Percentiles rank a stretch among this genome's conserved stretches.
Evolutionary conservation across 2,113 vertebrate species (phyloP).

Genomic region (Ploceus nigricollis): DNA sequence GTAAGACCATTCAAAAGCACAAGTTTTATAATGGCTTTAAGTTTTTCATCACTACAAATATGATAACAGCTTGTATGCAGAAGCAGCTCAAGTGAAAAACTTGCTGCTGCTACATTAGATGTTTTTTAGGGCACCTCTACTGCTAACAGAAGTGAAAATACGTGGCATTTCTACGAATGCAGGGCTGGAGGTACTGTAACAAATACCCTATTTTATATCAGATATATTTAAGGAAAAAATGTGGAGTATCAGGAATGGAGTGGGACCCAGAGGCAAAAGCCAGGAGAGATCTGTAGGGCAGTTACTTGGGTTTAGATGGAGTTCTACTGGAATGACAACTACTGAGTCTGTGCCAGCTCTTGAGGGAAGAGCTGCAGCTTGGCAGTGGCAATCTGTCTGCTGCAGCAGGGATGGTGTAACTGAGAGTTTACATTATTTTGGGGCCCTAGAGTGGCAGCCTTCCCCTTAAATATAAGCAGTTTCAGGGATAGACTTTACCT

Average conservation of each 20-base stretch:
- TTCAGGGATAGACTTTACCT: background rate
- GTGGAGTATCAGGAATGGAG: background rate
- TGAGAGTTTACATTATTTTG: background rate
- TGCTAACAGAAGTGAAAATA: background rate
- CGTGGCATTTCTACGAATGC: rapidly evolving
- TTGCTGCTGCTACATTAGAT: background rate
- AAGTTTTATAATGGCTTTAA: background rate
- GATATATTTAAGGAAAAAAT: background rate
- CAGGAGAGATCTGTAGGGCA: background rate
- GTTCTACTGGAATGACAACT: background rate
- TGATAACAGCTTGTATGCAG: background rate
- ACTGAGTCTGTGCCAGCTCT: background rate
- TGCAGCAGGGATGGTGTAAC: background rate
- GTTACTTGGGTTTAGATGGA: background rate
- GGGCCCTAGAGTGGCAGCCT: background rate
- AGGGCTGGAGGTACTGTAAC: background rate
- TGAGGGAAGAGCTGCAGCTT: background rate
- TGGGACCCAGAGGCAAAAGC: background rate
- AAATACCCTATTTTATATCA: background rate
- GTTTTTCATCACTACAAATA: background rate
- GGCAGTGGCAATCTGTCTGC: background rate
- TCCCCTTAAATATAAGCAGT: background rate
- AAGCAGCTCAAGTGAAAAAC: background rate
- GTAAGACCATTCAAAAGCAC: background rate
- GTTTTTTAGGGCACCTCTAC: background rate